Evolutionary conservation across 2,113 vertebrate genomes (phyloP), one percentile per base, ranked within the genome.

Genomic region (Gallinago paraguaiae): DNA sequence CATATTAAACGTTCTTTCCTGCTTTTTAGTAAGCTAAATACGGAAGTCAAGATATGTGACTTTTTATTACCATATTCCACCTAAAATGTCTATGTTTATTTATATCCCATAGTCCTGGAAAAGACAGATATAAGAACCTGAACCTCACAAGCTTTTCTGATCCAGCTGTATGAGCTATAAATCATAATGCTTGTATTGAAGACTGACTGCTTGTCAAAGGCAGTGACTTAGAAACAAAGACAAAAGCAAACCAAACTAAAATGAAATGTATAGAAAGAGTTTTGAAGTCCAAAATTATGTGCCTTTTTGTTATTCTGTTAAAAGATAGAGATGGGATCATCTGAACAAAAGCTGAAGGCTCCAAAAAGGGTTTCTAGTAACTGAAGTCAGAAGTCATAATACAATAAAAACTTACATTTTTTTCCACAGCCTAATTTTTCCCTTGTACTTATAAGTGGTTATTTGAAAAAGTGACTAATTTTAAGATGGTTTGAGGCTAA

Each of bases 31-130:
- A 82, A 82, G 63, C 72, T 97, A 97, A 95, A 92, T 88, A 83
- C 76, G 82, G 54, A 93, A 96, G 80, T 85, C 70, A 96, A 86
- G 67, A 88, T 86, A 86, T 63, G 67, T 88, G 76, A 84, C 51
- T 84, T 94, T 91, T 92, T 96, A 95, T 96, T 96, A 90, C 10
- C 56, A 68, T 70, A 81, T 93, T 94, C 50, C 48, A 54, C 41
- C 82, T 92, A 91, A 71, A 81, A 88, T 82, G 82, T 85, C 87
- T 77, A 90, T 94, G 80, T 96, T 95, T 97, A 97, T 97, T 97
- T 97, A 95, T 96, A 88, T 74, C 43, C 25, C 65, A 41, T 68
- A 56, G 39, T 78, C 43, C 85, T 89, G 75, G 41, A 79, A 22
- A 96, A 95, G 61, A 39, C 78, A 95, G 87, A 92, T 93, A 91